These are phyloP conservation scores for Paracanthobrama guichenoti DNA, from an alignment of 2,113 vertebrate species.

Conservation along the genomic window DNA sequence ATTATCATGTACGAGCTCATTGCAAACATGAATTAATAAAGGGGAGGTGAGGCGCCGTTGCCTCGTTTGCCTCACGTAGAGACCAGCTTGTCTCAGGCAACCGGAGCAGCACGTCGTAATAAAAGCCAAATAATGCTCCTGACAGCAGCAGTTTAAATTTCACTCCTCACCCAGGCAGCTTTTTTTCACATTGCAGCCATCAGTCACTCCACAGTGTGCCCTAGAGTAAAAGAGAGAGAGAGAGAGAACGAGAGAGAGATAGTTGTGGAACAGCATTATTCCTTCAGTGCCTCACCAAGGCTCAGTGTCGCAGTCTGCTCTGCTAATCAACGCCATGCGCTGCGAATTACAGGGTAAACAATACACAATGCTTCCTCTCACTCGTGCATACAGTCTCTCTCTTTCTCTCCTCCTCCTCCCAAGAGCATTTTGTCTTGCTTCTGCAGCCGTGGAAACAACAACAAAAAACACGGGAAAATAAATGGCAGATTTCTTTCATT, in stretches of 20 bases:
- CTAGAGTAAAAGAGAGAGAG: conserved; percentile 51
- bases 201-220: conserved; percentile 60
- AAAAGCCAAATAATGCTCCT: conserved; percentile 61
- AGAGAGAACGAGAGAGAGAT: conserved; percentile 25
- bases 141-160: conserved; percentile 69
- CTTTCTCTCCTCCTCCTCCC: conserved; percentile 60
- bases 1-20: conserved; percentile 52
- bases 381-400: conserved; percentile 3
- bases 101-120: conserved; percentile 49
- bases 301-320: conserved; percentile 57
- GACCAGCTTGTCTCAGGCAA: conserved; percentile 34
- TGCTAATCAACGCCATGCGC: conserved; percentile 68
- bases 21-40: conserved; percentile 56
- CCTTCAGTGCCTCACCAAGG: conserved; percentile 41
- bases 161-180: conserved; percentile 59
- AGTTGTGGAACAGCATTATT: conserved; percentile 26
- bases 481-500: conserved; percentile 61
- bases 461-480: conserved; percentile 60
- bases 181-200: conserved; percentile 66
- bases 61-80: conserved; percentile 45
- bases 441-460: conserved; percentile 58
- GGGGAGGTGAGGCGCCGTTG: conserved; percentile 47
- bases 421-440: conserved; percentile 65
- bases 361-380: conserved; percentile 54
- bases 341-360: conserved; percentile 66